These are phyloP conservation scores for Holcopasites calliopsidis DNA, from an alignment of 1,140 invertebrate genomes.

Conservation along the genomic window DNA sequence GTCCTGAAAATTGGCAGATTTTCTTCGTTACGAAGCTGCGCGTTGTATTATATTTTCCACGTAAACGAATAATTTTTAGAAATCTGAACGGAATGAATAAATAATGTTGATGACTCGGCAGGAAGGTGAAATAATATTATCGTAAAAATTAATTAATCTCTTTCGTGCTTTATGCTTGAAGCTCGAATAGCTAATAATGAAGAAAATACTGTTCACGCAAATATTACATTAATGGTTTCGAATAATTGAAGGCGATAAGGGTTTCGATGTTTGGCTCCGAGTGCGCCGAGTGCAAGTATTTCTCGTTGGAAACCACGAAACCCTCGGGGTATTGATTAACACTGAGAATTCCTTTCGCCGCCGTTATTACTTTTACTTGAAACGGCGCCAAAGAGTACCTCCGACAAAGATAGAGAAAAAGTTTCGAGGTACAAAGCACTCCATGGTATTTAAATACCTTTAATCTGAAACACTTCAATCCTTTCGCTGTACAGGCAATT, in stretches of 20 bases:
- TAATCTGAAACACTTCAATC: slow-evolving; percentile 1
- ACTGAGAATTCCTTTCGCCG: slow-evolving; percentile 22
- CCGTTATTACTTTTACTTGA: slow-evolving; percentile 3
- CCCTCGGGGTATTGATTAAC: slow-evolving; percentile 22
- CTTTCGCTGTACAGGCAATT: not conserved
- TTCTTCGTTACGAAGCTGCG: too few relatives aligned
- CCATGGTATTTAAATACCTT: slow-evolving; percentile 9
- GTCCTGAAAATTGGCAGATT: not conserved
- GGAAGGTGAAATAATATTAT: too few relatives aligned
- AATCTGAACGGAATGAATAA: too few relatives aligned
- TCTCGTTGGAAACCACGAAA: slow-evolving; percentile 20
- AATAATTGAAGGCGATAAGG: not conserved
- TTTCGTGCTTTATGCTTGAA: too few relatives aligned
- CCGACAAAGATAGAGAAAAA: slow-evolving; percentile 9
- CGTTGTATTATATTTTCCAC: too few relatives aligned
- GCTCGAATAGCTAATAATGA: too few relatives aligned
- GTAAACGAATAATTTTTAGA: too few relatives aligned
- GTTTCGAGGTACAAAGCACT: not conserved
- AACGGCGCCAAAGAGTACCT: slow-evolving; percentile 25
- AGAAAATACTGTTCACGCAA: not conserved
- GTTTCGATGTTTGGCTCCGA: slow-evolving; percentile 22
- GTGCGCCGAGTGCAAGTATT: not conserved
- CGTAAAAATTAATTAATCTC: too few relatives aligned
- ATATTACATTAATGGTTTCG: not conserved
- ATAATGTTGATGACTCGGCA: too few relatives aligned